Conservation (phyloP, 2,797 vertebrate genomes). For the Carapus acus region DNA sequence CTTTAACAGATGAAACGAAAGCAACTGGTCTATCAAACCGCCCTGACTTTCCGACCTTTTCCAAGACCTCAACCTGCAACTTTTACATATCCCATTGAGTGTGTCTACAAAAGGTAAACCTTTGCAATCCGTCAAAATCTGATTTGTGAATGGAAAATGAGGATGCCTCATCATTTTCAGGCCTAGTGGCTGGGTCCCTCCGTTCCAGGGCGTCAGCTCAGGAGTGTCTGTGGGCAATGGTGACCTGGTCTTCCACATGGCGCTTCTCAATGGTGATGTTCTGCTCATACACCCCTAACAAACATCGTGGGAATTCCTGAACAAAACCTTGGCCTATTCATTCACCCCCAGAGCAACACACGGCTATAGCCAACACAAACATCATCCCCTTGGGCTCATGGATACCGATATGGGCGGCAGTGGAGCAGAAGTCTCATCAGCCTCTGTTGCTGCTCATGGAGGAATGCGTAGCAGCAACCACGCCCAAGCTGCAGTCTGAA, state of each 20-base stretch:
- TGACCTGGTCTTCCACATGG: slow-evolving; percentile 64
- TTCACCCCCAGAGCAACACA: slow-evolving; percentile 62
- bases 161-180: slow-evolving; percentile 28
- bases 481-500: slow-evolving; percentile 10
- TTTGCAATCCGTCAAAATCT: neutral
- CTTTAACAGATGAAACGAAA: slow-evolving; percentile 59
- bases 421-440: slow-evolving; percentile 66
- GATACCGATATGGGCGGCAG: slow-evolving; percentile 74
- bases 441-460: slow-evolving; percentile 72
- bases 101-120: slow-evolving; percentile 54
- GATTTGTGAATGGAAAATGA: neutral
- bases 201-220: slow-evolving; percentile 43
- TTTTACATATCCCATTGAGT: slow-evolving; percentile 49
- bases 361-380: slow-evolving; percentile 33
- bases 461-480: slow-evolving; percentile 69
- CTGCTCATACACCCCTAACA: neutral
- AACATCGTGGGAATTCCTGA: rapidly evolving
- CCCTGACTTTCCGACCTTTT: slow-evolving; percentile 58
- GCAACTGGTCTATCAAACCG: slow-evolving; percentile 46
- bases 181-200: slow-evolving; percentile 41
- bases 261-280: slow-evolving; percentile 62
- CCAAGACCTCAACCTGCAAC: slow-evolving; percentile 33
- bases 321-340: neutral
- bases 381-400: slow-evolving; percentile 64
- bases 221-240: slow-evolving; percentile 48